These are phyloP conservation scores for Anabacerthia variegaticeps DNA, from an alignment of 2,797 vertebrate genomes.

Conservation along the genomic window DNA sequence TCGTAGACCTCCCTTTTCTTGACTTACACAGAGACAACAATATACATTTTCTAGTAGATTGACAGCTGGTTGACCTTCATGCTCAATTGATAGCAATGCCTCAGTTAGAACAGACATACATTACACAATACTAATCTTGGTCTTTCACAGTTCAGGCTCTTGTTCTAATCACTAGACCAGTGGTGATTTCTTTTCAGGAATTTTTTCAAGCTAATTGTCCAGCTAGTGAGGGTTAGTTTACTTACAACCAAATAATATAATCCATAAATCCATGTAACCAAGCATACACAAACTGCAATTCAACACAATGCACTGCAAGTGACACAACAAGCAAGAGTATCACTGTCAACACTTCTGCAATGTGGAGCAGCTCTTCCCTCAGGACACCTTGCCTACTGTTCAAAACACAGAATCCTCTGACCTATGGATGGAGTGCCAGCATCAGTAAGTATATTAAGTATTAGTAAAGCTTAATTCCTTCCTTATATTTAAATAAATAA, in stretches of 20 bases:
- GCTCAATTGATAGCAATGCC: not conserved
- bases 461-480: not conserved
- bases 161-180: not conserved
- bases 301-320: not conserved
- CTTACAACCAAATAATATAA: not conserved
- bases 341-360: not conserved
- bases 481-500: not conserved
- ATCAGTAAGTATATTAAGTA: not conserved
- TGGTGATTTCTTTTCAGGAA: not conserved
- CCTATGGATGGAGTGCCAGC: not conserved
- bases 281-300: not conserved
- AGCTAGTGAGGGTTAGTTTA: not conserved
- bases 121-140: not conserved
- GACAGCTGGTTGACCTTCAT: not conserved
- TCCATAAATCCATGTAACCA: not conserved
- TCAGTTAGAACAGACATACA: not conserved
- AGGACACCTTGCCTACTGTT: not conserved
- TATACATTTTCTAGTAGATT: not conserved
- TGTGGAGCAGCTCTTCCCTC: not conserved
- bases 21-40: not conserved
- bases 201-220: not conserved
- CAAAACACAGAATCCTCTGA: not conserved
- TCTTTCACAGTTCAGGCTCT: not conserved
- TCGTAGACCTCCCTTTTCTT: not conserved
- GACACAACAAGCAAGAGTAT: fast-evolving